Conservation (phyloP, 2,113 vertebrate genomes). For the Haplochromis burtoni region DNA sequence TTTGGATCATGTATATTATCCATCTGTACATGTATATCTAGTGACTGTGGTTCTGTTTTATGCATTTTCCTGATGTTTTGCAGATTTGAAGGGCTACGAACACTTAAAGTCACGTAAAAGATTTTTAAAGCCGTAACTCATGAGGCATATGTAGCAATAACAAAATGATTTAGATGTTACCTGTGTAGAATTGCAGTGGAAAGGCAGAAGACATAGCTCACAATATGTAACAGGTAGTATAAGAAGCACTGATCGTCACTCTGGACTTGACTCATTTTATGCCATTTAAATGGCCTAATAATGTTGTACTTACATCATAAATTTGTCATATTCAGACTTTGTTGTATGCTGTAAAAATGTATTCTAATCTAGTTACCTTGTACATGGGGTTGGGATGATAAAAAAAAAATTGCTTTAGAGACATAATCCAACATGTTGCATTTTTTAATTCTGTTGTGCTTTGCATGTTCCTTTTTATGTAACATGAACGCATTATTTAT, state of each 20-base stretch:
- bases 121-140: conserved; percentile 8
- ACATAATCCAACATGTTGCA: conserved; percentile 9
- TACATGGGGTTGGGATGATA: background rate
- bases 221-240: conserved; percentile 51
- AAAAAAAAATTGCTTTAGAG: background rate
- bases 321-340: conserved; percentile 8
- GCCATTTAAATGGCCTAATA: conserved; percentile 23
- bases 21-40: background rate
- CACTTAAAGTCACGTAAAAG: conserved; percentile 16
- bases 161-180: background rate
- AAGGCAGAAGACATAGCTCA: conserved; percentile 7
- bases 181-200: conserved; percentile 16
- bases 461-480: conserved; percentile 61
- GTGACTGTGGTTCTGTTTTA: background rate
- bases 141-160: conserved; percentile 65
- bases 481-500: conserved; percentile 62
- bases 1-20: background rate
- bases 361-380: conserved; percentile 5
- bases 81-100: conserved; percentile 63
- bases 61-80: background rate
- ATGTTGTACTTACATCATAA: background rate
- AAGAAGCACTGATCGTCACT: conserved; percentile 57
- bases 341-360: conserved; percentile 43
- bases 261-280: conserved; percentile 35
- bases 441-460: conserved; percentile 36